Evolutionary conservation across 2,888 invertebrate species (phyloP), one percentile per base, ranked within the genome.

Genomic region (Chrysolina americana): DNA sequence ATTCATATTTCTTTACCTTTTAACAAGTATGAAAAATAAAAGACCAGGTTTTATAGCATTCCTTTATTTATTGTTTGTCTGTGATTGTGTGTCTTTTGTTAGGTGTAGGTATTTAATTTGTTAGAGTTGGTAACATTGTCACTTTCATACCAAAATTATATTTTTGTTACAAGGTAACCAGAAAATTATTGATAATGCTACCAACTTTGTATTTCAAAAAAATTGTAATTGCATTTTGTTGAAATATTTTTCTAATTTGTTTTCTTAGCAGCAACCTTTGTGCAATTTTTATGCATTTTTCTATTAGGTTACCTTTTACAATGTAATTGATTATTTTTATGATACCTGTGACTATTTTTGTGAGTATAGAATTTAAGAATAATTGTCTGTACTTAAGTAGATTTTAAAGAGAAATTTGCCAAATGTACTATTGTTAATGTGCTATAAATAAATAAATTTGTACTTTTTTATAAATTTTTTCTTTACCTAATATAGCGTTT

Each of bases 371-470:
- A 75, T 77, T 70, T 81, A 79, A 76, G 76, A 79, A 76, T 70
- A 74, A 77, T 79, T 76, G 76, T 79, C 76, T 80, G 81, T 80
- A 78, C 80, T 79, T 79, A 56, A 36, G 53, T 68, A 78, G 65
- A 79, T 79, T 81, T 78, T 78, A 76, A 77, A 77, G 75, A 74
- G 68, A 74, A 77, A 74, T 74, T 76, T 76, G 77, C 78, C 79
- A 79, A 78, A 75, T 76, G 74, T 74, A 74, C 71, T 68, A 69
- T 77, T 76, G 74, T 68, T 72, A 65, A 77, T 74, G 65, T 69
- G 65, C 50, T 74, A 74, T 76, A 64, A 78, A 79, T 77, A 76
- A 80, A 80, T 79, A 79, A 81, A 79, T 81, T 82, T 81, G 79
- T 82, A 81, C 79, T 81, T 81, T 82, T 82, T 70, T 79, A 74